Conservation (phyloP, 2,797 vertebrate species). For the Tauraco hartlaubi region DNA sequence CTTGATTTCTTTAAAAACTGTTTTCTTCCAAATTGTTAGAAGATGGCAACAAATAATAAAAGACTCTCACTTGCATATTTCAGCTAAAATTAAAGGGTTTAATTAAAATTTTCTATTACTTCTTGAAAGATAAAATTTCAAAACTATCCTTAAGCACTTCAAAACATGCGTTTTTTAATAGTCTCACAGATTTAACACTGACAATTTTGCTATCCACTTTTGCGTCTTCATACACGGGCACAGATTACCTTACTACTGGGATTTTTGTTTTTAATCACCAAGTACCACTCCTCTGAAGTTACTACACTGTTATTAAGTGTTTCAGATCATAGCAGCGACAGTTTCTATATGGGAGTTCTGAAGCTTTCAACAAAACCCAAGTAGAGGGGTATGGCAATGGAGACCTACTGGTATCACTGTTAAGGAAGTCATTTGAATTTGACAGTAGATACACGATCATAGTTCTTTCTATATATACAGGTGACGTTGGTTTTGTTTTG, state of each 20-base stretch:
- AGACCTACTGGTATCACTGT: background rate
- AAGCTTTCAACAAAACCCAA: background rate
- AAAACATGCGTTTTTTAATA: fast-evolving
- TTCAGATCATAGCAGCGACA: fast-evolving
- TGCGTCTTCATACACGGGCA: background rate
- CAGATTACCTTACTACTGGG: background rate
- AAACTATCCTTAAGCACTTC: background rate
- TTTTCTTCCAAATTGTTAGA: background rate
- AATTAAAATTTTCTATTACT: background rate
- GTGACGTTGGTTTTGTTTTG: background rate
- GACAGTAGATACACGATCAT: fast-evolving
- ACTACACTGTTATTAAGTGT: background rate
- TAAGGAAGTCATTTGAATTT: background rate
- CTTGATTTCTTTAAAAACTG: background rate
- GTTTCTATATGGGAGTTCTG: background rate
- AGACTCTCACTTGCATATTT: background rate
- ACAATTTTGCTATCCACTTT: background rate
- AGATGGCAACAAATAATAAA: background rate
- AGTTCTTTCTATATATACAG: background rate
- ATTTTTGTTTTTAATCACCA: background rate
- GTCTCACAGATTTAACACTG: background rate
- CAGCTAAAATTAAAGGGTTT: background rate
- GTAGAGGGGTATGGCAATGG: background rate
- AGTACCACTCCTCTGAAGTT: background rate
- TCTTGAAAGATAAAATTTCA: background rate